These are phyloP conservation scores for Heliconius sara DNA, from an alignment of 2,888 invertebrate species.

Conservation along the genomic window DNA sequence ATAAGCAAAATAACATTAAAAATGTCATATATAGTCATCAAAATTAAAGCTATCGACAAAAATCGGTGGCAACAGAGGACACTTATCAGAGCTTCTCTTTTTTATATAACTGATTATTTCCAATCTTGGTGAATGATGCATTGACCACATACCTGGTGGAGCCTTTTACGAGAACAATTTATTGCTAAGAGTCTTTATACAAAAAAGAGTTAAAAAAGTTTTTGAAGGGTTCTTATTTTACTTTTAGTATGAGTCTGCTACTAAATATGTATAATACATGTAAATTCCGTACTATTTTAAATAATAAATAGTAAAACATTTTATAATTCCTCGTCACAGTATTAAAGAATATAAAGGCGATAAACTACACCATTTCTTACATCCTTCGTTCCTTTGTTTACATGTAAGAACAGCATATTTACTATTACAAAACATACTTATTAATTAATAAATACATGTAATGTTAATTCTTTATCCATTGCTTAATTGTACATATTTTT, in stretches of 20 bases:
- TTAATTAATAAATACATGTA: background rate
- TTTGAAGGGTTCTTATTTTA: background rate
- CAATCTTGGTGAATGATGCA: background rate
- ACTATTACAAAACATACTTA: background rate
- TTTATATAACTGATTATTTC: background rate
- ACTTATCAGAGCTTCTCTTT: no score
- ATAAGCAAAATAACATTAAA: background rate
- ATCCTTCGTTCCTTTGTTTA: no score
- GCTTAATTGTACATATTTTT: background rate
- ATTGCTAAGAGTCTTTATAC: background rate
- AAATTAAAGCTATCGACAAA: conserved; percentile 11
- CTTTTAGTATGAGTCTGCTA: background rate
- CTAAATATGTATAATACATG: no score
- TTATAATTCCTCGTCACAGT: background rate
- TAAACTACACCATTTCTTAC: no score
- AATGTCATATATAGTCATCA: background rate
- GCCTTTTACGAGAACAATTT: background rate
- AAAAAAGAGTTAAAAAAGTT: background rate
- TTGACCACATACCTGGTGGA: background rate
- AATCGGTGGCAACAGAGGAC: background rate
- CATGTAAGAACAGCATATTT: no score
- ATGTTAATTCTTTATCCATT: background rate
- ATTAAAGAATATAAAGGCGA: background rate
- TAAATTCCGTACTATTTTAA: background rate
- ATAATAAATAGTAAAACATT: background rate